Evolutionary conservation across 2,797 vertebrate species (phyloP).

Genomic region (Oophaga sylvatica): DNA sequence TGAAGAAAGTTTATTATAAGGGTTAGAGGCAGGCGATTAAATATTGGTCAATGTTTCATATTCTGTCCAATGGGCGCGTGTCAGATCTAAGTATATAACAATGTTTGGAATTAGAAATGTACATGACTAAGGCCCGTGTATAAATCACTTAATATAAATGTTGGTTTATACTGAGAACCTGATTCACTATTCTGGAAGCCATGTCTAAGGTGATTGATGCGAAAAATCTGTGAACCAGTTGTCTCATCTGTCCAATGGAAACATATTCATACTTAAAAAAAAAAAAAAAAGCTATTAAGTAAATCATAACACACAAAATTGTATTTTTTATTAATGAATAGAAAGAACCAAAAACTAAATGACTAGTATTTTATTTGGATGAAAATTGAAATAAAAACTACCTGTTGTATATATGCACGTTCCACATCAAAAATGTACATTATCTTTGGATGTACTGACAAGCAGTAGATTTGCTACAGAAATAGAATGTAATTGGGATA

Average conservation of each 20-base stretch:
- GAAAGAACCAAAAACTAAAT: too few relatives aligned
- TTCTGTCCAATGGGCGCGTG: constrained; percentile 66
- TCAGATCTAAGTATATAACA: constrained; percentile 68
- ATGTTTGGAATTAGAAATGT: constrained; percentile 22
- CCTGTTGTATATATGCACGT: too few relatives aligned
- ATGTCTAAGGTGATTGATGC: background rate
- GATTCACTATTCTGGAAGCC: constrained; percentile 26
- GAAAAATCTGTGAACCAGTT: background rate
- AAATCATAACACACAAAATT: too few relatives aligned
- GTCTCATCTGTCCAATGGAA: constrained; percentile 23
- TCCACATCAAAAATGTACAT: too few relatives aligned
- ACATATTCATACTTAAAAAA: background rate
- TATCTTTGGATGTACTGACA: too few relatives aligned
- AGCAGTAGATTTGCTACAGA: too few relatives aligned
- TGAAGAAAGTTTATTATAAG: constrained; percentile 63
- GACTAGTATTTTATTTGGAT: too few relatives aligned
- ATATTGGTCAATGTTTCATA: constrained; percentile 63
- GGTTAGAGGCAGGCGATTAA: constrained; percentile 63
- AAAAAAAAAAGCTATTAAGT: too few relatives aligned
- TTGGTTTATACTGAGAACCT: constrained; percentile 61
- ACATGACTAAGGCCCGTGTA: background rate
- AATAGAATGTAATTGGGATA: too few relatives aligned
- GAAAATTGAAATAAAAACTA: too few relatives aligned
- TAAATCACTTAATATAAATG: constrained; percentile 21
- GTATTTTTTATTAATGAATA: too few relatives aligned